Conservation (phyloP, 2,113 vertebrate genomes). For the Turdus rufiventris region DNA sequence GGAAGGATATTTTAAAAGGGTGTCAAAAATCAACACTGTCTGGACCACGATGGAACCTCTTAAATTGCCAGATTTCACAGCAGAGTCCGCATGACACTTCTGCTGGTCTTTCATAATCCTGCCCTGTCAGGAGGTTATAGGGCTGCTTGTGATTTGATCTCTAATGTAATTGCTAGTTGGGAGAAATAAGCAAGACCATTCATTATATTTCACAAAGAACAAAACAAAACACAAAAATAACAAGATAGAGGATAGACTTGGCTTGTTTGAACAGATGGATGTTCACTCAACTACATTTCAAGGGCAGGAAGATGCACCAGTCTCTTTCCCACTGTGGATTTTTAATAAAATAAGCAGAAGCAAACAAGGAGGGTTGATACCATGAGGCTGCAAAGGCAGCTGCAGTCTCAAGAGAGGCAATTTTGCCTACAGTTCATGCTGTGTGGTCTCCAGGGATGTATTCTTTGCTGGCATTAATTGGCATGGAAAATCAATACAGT, state of each 20-base stretch:
- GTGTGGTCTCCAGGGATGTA: background rate
- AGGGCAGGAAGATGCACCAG: background rate
- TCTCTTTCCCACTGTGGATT: background rate
- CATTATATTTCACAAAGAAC: background rate
- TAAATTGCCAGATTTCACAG: background rate
- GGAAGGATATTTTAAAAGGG: background rate
- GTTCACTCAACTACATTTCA: background rate
- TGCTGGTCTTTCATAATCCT: background rate
- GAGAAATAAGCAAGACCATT: background rate
- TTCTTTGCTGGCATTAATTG: conserved; percentile 4
- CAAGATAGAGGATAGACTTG: background rate
- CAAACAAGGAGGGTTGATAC: background rate
- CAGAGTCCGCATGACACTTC: background rate
- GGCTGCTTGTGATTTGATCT: background rate
- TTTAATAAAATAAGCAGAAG: background rate
- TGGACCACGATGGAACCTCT: background rate
- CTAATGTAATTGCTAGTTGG: background rate
- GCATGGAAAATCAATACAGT: conserved; percentile 1
- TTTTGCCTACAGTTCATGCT: background rate
- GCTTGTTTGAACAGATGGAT: background rate
- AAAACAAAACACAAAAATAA: background rate
- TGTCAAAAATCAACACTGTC: background rate
- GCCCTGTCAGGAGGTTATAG: background rate
- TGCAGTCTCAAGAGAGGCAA: background rate
- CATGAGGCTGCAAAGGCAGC: background rate